Evolutionary conservation across 2,113 vertebrate species (phyloP).

Genomic region (Poecilia latipinna): DNA sequence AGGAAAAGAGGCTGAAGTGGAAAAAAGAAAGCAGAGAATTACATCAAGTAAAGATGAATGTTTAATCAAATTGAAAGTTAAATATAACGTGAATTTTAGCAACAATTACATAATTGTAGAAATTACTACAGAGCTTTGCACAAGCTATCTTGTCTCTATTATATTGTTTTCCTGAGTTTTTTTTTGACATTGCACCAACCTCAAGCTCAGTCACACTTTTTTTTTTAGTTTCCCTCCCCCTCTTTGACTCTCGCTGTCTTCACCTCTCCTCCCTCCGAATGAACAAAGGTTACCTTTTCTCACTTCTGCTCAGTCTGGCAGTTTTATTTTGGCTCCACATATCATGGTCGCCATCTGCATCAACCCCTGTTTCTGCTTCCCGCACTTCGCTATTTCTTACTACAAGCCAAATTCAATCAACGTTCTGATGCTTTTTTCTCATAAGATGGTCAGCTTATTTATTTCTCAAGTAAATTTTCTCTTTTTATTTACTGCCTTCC

Average conservation of each 20-base stretch:
- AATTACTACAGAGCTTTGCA: neutral
- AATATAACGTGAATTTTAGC: slow-evolving; percentile 12
- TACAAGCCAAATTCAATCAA: slow-evolving; percentile 22
- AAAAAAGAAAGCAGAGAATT: slow-evolving; percentile 28
- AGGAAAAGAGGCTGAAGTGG: slow-evolving; percentile 28
- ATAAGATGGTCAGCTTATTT: slow-evolving; percentile 2
- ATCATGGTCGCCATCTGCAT: slow-evolving; percentile 16
- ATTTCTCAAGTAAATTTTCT: neutral
- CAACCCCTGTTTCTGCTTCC: slow-evolving; percentile 2
- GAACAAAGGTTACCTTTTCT: slow-evolving; percentile 43
- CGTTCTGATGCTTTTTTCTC: slow-evolving; percentile 25
- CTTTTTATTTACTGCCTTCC: slow-evolving; percentile 18
- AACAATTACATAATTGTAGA: neutral
- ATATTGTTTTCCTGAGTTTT: neutral
- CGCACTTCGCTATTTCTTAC: slow-evolving; percentile 1
- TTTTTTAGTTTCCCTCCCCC: slow-evolving; percentile 21
- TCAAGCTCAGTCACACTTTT: neutral
- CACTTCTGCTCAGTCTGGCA: slow-evolving; percentile 48
- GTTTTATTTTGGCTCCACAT: slow-evolving; percentile 61
- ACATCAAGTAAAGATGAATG: slow-evolving; percentile 56
- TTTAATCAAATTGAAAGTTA: slow-evolving; percentile 50
- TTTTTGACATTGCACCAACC: neutral
- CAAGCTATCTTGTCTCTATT: neutral
- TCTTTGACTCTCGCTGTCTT: slow-evolving; percentile 2
- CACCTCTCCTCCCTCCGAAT: slow-evolving; percentile 9